phyloP scores from a whole-genome alignment of 2,888 invertebrate species.

The Philereme transversata region DNA sequence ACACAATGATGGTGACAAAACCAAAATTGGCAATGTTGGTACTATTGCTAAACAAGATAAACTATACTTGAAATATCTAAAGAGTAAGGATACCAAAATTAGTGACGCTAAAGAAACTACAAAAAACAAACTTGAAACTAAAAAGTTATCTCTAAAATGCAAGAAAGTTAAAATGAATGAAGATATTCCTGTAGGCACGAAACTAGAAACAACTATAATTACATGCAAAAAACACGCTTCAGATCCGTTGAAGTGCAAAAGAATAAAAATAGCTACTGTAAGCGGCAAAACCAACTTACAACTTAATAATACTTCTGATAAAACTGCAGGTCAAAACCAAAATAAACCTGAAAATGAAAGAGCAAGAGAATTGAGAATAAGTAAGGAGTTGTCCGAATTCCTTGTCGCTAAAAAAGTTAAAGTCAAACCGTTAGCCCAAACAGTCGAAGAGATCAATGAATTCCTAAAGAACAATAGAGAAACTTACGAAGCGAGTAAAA shows the following conservation, averaged over 20 bases:
- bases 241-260: conserved; percentile 25
- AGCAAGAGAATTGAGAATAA: conserved; percentile 7
- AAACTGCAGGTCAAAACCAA: neutral
- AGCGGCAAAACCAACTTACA: conserved; percentile 1
- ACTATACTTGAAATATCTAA: conserved; percentile 8
- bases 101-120: neutral
- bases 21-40: conserved; percentile 25
- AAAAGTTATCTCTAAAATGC: neutral
- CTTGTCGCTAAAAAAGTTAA: conserved; percentile 16
- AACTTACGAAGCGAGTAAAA: neutral
- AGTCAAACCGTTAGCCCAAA: neutral
- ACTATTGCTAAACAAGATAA: neutral
- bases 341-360: neutral
- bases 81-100: neutral
- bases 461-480: neutral
- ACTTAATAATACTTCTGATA: conserved; percentile 4
- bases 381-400: conserved; percentile 11
- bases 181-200: neutral
- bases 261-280: conserved; percentile 10
- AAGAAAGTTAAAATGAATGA: conserved; percentile 11
- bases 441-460: conserved; percentile 2
- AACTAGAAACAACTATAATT: conserved; percentile 1
- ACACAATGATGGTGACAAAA: conserved; percentile 11
- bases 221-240: conserved; percentile 23
- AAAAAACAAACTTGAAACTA: conserved; percentile 1